phyloP scores from a whole-genome alignment of 2,113 vertebrate species.

The Turdus rufiventris region DNA sequence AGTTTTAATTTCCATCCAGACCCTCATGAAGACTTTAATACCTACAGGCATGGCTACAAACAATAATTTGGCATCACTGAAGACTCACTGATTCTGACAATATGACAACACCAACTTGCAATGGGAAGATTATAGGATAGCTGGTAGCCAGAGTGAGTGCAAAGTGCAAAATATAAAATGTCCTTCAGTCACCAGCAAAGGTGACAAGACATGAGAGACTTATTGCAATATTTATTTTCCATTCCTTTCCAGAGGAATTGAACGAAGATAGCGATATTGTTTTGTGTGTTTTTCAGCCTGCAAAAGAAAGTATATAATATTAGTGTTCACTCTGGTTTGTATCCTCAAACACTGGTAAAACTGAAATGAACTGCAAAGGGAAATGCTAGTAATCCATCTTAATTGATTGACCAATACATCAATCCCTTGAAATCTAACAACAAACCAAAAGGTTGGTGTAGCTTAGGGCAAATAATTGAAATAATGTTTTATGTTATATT shows the following conservation, averaged over 20 bases:
- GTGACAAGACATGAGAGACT: neutral
- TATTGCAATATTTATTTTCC: neutral
- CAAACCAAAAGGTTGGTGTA: neutral
- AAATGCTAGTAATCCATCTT: constrained; percentile 10
- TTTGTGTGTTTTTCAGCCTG: neutral
- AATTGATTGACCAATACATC: constrained; percentile 26
- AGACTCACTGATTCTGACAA: neutral
- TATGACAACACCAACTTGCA: neutral
- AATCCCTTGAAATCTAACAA: neutral
- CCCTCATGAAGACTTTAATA: neutral
- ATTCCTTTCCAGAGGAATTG: neutral
- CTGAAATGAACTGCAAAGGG: neutral
- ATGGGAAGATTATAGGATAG: neutral
- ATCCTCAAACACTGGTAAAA: neutral
- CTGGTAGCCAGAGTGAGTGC: neutral
- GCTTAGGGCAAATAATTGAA: constrained; percentile 26
- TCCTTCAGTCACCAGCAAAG: neutral
- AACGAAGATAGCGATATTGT: neutral
- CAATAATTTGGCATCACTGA: neutral
- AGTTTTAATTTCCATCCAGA: neutral
- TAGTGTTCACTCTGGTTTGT: neutral
- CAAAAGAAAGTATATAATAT: neutral
- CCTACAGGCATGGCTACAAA: neutral
- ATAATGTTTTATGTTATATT: neutral
- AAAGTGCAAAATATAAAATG: neutral